These are phyloP conservation scores for Crax fasciolata DNA, from an alignment of 2,797 vertebrate genomes.

Conservation along the genomic window DNA sequence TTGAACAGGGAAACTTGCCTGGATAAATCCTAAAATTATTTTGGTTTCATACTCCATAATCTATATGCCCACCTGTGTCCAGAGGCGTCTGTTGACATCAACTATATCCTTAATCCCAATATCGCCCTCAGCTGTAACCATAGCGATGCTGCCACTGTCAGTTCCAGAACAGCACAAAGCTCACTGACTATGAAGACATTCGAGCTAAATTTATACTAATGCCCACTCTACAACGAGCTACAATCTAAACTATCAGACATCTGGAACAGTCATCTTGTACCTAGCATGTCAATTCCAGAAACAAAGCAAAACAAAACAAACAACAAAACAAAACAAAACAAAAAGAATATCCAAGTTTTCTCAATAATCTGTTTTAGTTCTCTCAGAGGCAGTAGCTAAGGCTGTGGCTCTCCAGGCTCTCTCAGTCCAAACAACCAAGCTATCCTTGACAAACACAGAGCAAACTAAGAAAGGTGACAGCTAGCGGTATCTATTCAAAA, in stretches of 20 bases:
- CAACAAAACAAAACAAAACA: not conserved
- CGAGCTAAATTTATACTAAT: not conserved
- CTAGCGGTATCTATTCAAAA: not conserved
- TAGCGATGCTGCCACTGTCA: not conserved
- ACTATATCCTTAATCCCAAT: not conserved
- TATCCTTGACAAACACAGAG: not conserved
- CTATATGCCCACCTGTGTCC: not conserved
- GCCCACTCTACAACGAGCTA: not conserved
- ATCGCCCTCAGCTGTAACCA: not conserved
- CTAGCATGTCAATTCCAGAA: not conserved
- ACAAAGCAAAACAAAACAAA: not conserved
- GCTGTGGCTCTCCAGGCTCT: not conserved
- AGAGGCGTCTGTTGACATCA: not conserved
- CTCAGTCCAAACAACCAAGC: accelerated
- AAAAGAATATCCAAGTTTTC: not conserved
- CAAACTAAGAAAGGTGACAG: not conserved
- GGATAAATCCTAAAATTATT: not conserved
- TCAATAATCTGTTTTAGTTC: not conserved
- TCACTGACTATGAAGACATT: not conserved
- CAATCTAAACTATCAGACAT: not conserved
- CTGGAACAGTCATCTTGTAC: not conserved
- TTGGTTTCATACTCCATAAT: not conserved
- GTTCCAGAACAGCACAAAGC: not conserved
- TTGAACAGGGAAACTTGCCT: not conserved
- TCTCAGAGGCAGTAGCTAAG: not conserved